Conservation (phyloP, 2,888 invertebrate species). For the Papilio gigon region DNA sequence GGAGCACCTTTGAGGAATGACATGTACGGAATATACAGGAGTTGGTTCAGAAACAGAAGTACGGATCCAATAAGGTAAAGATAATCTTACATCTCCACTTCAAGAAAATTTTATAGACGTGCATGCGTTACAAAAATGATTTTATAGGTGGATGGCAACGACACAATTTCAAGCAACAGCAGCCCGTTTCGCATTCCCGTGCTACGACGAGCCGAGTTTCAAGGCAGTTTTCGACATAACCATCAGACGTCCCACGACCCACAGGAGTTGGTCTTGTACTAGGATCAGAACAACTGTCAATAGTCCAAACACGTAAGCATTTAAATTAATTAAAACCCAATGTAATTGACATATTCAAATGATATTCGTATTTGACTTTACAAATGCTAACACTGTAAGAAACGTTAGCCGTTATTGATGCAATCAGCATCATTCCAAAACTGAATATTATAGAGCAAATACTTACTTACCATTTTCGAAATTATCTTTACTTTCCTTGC, state of each 20-base stretch:
- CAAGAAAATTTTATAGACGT: neutral
- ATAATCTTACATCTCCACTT: neutral
- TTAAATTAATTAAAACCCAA: neutral
- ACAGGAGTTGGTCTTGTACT: constrained; percentile 82
- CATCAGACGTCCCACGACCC: constrained; percentile 81
- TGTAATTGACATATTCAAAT: neutral
- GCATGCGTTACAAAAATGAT: neutral
- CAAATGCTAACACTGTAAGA: too few relatives aligned
- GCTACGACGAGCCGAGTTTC: constrained; percentile 92
- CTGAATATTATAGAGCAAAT: neutral
- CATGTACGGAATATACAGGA: constrained; percentile 74
- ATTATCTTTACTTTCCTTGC: constrained; percentile 43
- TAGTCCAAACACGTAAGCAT: constrained; percentile 53
- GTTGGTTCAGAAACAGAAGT: constrained; percentile 65
- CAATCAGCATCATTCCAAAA: too few relatives aligned
- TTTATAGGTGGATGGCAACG: constrained; percentile 82
- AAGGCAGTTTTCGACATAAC: constrained; percentile 89
- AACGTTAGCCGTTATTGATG: too few relatives aligned
- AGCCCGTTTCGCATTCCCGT: constrained; percentile 88
- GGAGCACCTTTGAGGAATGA: constrained; percentile 61
- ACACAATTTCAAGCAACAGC: constrained; percentile 87
- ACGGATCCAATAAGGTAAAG: constrained; percentile 55
- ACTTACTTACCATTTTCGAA: neutral
- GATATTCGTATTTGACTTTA: neutral
- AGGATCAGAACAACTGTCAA: constrained; percentile 65